phyloP scores from a whole-genome alignment of 2,797 vertebrate species.

The Otolemur crassicaudatus region DNA sequence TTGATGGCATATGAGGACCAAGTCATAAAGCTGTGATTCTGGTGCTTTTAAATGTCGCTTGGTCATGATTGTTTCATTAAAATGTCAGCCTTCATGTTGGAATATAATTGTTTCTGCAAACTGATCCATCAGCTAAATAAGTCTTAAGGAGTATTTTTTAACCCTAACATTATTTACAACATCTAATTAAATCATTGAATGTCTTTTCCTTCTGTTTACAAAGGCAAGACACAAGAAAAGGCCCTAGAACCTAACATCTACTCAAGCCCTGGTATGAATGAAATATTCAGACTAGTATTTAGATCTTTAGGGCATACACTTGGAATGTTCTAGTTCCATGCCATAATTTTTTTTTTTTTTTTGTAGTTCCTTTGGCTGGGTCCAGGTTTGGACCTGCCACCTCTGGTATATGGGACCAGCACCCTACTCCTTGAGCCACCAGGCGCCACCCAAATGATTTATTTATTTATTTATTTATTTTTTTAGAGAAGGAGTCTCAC shows the following conservation, averaged over 20 bases:
- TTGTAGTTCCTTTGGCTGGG: too few relatives aligned
- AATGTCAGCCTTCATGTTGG: not conserved
- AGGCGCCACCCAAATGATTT: too few relatives aligned
- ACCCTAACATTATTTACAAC: slow-evolving; percentile 12
- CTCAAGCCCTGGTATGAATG: not conserved
- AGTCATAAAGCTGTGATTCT: slow-evolving; percentile 43
- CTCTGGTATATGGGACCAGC: too few relatives aligned
- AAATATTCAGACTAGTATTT: slow-evolving; percentile 25
- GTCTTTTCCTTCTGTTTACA: not conserved
- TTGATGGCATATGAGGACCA: not conserved
- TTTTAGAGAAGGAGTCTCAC: too few relatives aligned
- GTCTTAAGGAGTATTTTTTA: not conserved
- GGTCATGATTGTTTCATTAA: slow-evolving; percentile 36
- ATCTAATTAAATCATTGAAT: slow-evolving; percentile 32
- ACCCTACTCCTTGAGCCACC: too few relatives aligned
- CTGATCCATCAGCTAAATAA: slow-evolving; percentile 11
- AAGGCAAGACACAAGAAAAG: slow-evolving; percentile 25
- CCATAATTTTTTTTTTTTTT: not conserved
- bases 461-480: too few relatives aligned
- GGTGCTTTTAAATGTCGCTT: slow-evolving; percentile 16
- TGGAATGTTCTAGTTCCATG: too few relatives aligned
- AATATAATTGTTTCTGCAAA: slow-evolving; percentile 18
- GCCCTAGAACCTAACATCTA: not conserved
- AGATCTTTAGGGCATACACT: not conserved
- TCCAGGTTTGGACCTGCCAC: too few relatives aligned